Conservation (phyloP, 2,797 vertebrate species). For the Smutsia gigantea region DNA sequence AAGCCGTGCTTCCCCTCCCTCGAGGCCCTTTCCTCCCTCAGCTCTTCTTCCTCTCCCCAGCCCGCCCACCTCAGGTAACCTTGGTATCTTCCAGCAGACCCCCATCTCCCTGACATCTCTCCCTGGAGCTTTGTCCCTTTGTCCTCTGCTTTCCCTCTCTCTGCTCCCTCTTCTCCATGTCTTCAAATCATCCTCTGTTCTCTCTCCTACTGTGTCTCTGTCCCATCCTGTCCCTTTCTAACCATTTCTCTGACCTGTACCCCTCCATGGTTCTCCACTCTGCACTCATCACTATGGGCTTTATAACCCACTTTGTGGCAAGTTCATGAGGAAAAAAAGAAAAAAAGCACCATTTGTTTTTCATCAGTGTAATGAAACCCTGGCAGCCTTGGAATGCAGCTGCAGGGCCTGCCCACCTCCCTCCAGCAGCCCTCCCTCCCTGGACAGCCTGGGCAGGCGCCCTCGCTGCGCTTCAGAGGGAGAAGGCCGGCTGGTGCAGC, state of each 20-base stretch:
- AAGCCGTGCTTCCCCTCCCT: background rate
- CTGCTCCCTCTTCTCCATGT: background rate
- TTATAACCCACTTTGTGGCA: background rate
- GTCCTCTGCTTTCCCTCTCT: background rate
- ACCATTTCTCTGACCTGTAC: background rate
- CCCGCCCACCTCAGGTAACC: background rate
- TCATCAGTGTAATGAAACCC: background rate
- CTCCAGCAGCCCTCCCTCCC: background rate
- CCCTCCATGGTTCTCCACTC: background rate
- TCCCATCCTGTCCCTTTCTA: background rate
- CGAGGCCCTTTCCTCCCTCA: background rate
- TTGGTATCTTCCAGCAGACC: background rate
- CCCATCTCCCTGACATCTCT: background rate
- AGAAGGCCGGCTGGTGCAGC: background rate
- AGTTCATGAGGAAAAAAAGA: background rate
- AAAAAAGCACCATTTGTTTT: background rate
- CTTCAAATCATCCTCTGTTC: background rate
- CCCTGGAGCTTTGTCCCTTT: background rate
- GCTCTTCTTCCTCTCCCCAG: background rate
- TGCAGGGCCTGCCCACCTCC: background rate
- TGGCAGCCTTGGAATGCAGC: background rate
- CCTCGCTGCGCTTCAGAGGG: background rate
- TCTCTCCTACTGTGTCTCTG: background rate
- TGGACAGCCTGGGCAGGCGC: background rate
- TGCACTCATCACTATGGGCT: background rate